Base-by-base conservation (phyloP, 2,888 invertebrate species). In the Metopia argyrocephala region DNA sequence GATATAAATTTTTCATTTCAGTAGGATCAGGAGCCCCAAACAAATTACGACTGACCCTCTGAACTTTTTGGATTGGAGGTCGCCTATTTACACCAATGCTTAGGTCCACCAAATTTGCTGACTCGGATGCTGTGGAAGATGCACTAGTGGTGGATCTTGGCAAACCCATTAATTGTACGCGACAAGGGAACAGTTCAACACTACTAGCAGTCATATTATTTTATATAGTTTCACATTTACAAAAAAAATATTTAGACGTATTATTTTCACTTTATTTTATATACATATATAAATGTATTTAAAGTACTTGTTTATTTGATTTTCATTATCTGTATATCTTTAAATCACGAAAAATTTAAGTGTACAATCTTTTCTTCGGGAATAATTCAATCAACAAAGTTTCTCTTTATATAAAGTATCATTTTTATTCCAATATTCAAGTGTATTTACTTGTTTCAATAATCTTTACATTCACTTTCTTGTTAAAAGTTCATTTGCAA, bases 1-100 rank as follows among this genome's bases (percentile, higher is more conserved):
- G 68, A 25, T 78, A 78, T 20, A 75, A 31, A 15, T 48, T 48
- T 57, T 54, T 61, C 57, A 83, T 78, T 68, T 83, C 83, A 15
- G n/a, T 25, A 6, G 68, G 78, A 28, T 83, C 73, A 12, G 83
- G 83, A 25, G 62, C 3, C 12, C 80, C 83, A 61, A 83, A 83
- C 45, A 83, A 76, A 73, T 80, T 80, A 45, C 83, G 71, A 56
- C 83, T 78, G 45, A 81, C 65, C 1, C 69, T 27, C 0, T 62
- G 65, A 18, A 70, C 20, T 54, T 59, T 76, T 5, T 69, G 46
- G 20, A 62, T 45, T 23, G 73, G 27, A 9, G 83, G 74, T n/a
- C 66, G 74, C 6, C 45, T 57, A 18, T 45, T 56, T 73, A 52
- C 27, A 20, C 46, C n/a, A 38, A 25, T 38, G 15, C 12, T 38